phyloP scores from a whole-genome alignment of 2,888 invertebrate genomes.

The Allophyes oxyacanthae region DNA sequence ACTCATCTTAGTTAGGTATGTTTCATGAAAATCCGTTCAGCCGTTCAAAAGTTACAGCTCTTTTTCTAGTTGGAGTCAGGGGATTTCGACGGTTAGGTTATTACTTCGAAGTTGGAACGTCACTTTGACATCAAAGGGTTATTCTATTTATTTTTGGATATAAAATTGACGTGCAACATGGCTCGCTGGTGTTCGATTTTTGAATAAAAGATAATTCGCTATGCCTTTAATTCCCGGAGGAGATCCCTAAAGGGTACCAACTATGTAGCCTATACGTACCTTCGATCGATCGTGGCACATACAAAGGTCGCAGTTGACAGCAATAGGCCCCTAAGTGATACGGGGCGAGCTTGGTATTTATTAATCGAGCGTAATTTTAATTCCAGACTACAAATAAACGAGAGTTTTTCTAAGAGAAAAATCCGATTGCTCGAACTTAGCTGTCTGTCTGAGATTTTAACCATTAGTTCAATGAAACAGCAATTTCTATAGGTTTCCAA shows the following conservation, averaged over 20 bases:
- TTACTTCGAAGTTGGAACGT: constrained; percentile 23
- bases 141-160: constrained; percentile 18
- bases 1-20: no score
- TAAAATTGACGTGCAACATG: not conserved
- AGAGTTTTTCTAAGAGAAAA: constrained; percentile 12
- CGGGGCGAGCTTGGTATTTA: constrained; percentile 1
- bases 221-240: constrained; percentile 31
- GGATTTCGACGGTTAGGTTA: no score
- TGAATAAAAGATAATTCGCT: constrained; percentile 34
- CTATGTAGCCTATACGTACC: not conserved
- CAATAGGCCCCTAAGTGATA: not conserved
- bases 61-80: no score
- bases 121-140: constrained; percentile 14
- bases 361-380: not conserved
- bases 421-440: constrained; percentile 2
- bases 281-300: constrained; percentile 26
- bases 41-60: no score
- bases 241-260: constrained; percentile 7
- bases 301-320: constrained; percentile 33
- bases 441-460: not conserved
- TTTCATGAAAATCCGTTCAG: no score
- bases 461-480: constrained; percentile 42
- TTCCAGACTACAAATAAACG: constrained; percentile 21
- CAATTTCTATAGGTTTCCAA: constrained; percentile 25
- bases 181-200: constrained; percentile 2